Conservation (phyloP, 92 coral and sea anemone species). For the Bergia sp. region DNA sequence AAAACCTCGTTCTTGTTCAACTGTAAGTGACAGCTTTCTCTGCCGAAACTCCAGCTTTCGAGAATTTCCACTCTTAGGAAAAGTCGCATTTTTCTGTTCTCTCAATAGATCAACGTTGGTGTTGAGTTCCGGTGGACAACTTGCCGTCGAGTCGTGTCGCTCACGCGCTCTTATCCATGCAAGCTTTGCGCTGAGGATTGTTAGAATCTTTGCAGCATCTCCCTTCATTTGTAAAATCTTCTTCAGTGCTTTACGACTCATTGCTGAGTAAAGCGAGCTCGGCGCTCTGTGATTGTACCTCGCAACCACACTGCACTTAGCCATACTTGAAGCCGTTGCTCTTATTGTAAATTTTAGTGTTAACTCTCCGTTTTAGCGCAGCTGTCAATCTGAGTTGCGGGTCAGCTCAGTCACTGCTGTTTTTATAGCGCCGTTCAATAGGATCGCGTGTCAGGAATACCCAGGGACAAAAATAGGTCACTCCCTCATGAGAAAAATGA, state of each 20-base stretch:
- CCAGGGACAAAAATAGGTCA: conserved; percentile 30
- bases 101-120: conserved; percentile 22
- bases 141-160: conserved; percentile 27
- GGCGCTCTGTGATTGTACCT: conserved; percentile 32
- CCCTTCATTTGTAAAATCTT: conserved; percentile 35
- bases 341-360: neutral
- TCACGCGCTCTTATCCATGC: neutral
- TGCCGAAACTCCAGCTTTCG: conserved; percentile 21
- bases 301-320: conserved; percentile 28
- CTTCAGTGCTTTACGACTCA: conserved; percentile 38
- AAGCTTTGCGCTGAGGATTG: conserved; percentile 24
- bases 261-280: conserved; percentile 17
- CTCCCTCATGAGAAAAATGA: conserved; percentile 13
- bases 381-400: neutral
- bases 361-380: neutral
- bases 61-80: conserved; percentile 10
- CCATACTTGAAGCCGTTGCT: conserved; percentile 6
- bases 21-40: conserved; percentile 31
- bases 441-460: conserved; percentile 29
- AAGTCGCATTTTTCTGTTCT: conserved; percentile 22
- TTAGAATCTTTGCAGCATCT: conserved; percentile 28
- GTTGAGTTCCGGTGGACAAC: conserved; percentile 33
- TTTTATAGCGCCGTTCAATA: conserved; percentile 16
- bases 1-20: conserved; percentile 37
- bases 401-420: neutral